Percentiles rank a stretch among this genome's conserved stretches.
phyloP scores from a whole-genome alignment of 2,797 vertebrate genomes.

The Limnodromus scolopaceus region DNA sequence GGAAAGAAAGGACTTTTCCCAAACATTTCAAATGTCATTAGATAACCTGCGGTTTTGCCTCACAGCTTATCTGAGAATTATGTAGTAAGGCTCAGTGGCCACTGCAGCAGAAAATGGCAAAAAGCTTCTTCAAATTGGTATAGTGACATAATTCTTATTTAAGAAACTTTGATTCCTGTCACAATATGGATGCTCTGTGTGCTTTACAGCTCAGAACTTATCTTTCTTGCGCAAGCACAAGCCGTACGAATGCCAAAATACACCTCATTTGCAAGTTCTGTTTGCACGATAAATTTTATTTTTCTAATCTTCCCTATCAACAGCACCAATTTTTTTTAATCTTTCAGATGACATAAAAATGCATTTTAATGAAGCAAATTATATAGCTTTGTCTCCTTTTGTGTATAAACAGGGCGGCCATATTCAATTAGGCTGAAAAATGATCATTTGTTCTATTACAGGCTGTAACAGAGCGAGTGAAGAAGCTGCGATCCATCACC shows the following conservation, averaged over 20 bases:
- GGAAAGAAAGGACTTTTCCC: background rate
- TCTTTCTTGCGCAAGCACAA: background rate
- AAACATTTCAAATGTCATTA: background rate
- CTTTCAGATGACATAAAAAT: conserved; percentile 7
- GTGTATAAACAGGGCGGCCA: background rate
- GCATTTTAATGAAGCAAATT: conserved; percentile 41
- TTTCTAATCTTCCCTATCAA: conserved; percentile 32
- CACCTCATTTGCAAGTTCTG: conserved; percentile 16
- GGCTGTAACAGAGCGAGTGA: background rate
- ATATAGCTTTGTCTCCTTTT: conserved; percentile 27
- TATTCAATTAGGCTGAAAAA: conserved; percentile 73
- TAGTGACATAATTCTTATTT: background rate
- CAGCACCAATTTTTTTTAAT: background rate
- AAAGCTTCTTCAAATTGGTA: background rate
- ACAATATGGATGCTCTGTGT: background rate
- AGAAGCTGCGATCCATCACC: background rate
- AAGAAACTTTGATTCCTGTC: background rate
- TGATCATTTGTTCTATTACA: conserved; percentile 51
- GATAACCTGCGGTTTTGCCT: background rate
- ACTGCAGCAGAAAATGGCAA: background rate
- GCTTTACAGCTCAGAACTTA: background rate
- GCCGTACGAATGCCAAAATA: background rate
- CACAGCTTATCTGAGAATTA: background rate
- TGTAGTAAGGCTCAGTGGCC: background rate
- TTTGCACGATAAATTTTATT: conserved; percentile 50